phyloP scores from a whole-genome alignment of 2,888 invertebrate genomes.

The Hydriomena furcata region DNA sequence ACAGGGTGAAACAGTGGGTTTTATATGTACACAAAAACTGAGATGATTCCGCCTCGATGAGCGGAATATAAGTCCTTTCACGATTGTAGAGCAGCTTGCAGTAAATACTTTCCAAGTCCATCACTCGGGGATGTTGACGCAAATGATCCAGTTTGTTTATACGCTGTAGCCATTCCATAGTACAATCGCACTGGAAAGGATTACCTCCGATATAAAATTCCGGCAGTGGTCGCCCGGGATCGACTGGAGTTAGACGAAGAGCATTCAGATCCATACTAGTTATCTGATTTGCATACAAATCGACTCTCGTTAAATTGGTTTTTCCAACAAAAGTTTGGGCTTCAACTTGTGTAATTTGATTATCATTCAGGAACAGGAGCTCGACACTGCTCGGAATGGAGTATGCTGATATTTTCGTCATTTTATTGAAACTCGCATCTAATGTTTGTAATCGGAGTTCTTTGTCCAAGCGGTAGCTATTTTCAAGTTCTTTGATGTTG shows the following conservation, averaged over 20 bases:
- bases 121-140: constrained; percentile 94
- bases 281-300: constrained; percentile 96
- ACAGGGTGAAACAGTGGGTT: constrained; percentile 96
- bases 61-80: constrained; percentile 92
- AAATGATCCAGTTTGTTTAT: constrained; percentile 93
- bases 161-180: constrained; percentile 97
- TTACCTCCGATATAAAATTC: constrained; percentile 97
- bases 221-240: constrained; percentile 89
- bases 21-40: constrained; percentile 96
- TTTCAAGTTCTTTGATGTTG: constrained; percentile 90
- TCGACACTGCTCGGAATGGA: constrained; percentile 94
- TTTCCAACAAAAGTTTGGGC: constrained; percentile 95
- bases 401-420: constrained; percentile 88
- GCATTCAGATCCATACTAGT: constrained; percentile 95
- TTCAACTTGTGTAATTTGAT: constrained; percentile 92
- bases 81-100: constrained; percentile 94
- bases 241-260: constrained; percentile 90
- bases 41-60: constrained; percentile 93
- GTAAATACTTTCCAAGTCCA: constrained; percentile 95
- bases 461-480: constrained; percentile 87
- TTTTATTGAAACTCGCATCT: constrained; percentile 95
- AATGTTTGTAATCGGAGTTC: constrained; percentile 91
- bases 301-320: constrained; percentile 93
- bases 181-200: constrained; percentile 97
- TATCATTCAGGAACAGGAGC: constrained; percentile 94